Base-by-base conservation (phyloP, 2,888 invertebrate species). In the Apamea epomidion region DNA sequence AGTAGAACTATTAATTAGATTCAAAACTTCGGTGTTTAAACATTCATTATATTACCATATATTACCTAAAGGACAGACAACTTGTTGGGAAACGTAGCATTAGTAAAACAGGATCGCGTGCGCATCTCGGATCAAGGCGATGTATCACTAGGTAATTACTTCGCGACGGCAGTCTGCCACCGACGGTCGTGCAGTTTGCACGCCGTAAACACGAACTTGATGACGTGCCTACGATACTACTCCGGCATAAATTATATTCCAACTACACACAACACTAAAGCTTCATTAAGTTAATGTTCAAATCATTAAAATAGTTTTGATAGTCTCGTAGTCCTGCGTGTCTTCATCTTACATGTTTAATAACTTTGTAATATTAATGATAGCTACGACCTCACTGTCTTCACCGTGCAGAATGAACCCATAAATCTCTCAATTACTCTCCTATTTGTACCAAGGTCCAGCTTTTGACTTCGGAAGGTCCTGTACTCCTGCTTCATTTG, bases 161-260 rank as follows among this genome's bases (percentile, higher is more conserved):
- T 90, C 87, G 87, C 88, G 89, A 89, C 90, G 90, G 91, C 92
- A 92, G 89, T 92, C 86, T 86, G 92, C 92, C 92, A 91, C 92
- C 89, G 90, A 85, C 90, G 78, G 87, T 91, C 91, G 90, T 85
- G 87, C 88, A 90, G 90, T 94, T 94, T 91, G 92, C 94, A 93
- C 93, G 91, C 91, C 88, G 89, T 93, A 82, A 91, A 88, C 84
- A 89, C 77, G 68, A 82, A 76, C 83, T 76, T 82, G 87, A 85
- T 85, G 88, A 83, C 87, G 81, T 82, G 87, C 82, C 78, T 90
- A 87, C 89, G 86, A 87, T 90, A 88, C 88, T 85, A 85, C 86
- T 87, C 81, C 71, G 86, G 86, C 91, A 91, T 93, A 92, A 93
- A 92, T 93, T 92, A 92, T 89, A 77, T 88, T 82, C 73, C 85